phyloP scores from a whole-genome alignment of 2,113 vertebrate genomes.

The Geothlypis trichas region DNA sequence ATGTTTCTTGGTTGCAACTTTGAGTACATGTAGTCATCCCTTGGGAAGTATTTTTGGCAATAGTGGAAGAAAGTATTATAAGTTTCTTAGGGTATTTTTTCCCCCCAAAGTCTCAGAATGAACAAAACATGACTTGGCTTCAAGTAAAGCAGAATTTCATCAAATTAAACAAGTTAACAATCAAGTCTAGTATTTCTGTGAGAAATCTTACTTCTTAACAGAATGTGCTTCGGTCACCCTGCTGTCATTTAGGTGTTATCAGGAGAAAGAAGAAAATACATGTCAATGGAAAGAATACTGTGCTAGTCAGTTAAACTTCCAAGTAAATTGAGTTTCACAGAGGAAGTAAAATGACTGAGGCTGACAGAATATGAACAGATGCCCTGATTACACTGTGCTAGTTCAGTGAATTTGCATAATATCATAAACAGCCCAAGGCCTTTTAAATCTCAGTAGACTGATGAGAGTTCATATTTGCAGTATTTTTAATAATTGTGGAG shows the following conservation, averaged over 20 bases:
- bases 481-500: not conserved
- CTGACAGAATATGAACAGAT: conserved; percentile 38
- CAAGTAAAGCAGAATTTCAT: not conserved
- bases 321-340: conserved; percentile 29
- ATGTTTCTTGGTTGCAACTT: not conserved
- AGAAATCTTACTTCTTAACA: not conserved
- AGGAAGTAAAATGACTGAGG: conserved; percentile 5
- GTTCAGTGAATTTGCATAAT: conserved; percentile 50
- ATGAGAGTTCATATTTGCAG: not conserved
- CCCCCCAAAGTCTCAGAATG: not conserved
- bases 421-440: conserved; percentile 17
- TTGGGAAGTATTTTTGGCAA: not conserved
- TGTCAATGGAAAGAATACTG: not conserved
- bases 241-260: not conserved
- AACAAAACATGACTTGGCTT: not conserved
- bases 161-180: not conserved
- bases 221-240: not conserved
- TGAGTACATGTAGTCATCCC: not conserved
- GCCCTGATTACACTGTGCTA: conserved; percentile 40
- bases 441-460: not conserved
- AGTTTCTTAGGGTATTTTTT: not conserved
- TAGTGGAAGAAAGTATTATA: not conserved
- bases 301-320: conserved; percentile 12
- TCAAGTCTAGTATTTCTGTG: not conserved
- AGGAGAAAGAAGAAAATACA: not conserved